Base-by-base conservation (phyloP, 1,140 invertebrate genomes). In the Scaptodrosophila lebanonensis region DNA sequence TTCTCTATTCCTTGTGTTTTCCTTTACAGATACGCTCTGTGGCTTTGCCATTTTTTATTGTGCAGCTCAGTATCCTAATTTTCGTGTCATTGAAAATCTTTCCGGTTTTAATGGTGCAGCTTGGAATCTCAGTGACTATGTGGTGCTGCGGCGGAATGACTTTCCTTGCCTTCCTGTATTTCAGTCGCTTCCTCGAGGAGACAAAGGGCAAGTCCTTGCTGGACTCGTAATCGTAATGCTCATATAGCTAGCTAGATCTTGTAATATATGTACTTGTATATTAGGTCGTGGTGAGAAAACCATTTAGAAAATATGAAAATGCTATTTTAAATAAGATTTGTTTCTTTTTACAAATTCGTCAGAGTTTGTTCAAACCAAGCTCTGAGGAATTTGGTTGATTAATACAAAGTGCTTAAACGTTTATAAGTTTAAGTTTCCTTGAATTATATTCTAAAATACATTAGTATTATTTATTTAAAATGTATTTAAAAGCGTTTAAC, bases 201-300 rank as follows among this genome's bases (percentile, higher is more conserved):
- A 83, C 76, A 3, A 83, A 71, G 22, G 76, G 84, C 15, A 86
- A 86, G 60, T 82, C 83, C 8, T 50, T 85, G 57, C 49, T 79
- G 38, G 59, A 66, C 25, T 7, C 47, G 32, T 77, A 56, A 33
- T 20, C 15, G 2, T 13, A 13, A 8, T 53, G 18, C 51, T 47
- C 5, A 11, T 11, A 48, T 36, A 17, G 35, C 2, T 22, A n/a
- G n/a, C 11, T 13, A 6, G 25, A 25, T 42, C n/a, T 25, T n/a
- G n/a, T n/a, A n/a, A n/a, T n/a, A n/a, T n/a, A n/a, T n/a, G n/a
- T n/a, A n/a, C n/a, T n/a, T n/a, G n/a, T n/a, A n/a, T n/a, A n/a
- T n/a, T n/a, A n/a, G n/a, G n/a, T n/a, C n/a, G n/a, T n/a, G n/a
- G n/a, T n/a, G n/a, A n/a, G n/a, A n/a, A n/a, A n/a, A n/a, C n/a